Percentiles rank a stretch among this genome's conserved stretches.
phyloP scores from a whole-genome alignment of 2,113 vertebrate genomes.

The Carassius auratus region DNA sequence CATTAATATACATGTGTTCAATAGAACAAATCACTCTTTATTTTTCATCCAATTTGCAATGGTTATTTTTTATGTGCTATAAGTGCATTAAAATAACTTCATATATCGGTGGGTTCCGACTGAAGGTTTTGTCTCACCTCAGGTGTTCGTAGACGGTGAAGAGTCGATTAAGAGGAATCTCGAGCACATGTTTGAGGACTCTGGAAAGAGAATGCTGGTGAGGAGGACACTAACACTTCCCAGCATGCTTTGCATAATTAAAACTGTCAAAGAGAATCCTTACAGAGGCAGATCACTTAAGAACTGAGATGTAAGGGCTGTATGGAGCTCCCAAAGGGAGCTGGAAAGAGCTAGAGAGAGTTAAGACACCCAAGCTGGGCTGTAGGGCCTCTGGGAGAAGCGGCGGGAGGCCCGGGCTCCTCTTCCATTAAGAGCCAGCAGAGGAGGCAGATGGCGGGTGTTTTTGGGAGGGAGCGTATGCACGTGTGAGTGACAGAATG shows the following conservation, averaged over 20 bases:
- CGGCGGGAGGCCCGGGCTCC: constrained; percentile 42
- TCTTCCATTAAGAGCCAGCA: constrained; percentile 66
- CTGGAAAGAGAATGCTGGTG: constrained; percentile 87
- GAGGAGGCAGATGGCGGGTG: constrained; percentile 76
- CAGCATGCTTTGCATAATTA: constrained; percentile 14
- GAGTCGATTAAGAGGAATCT: constrained; percentile 85
- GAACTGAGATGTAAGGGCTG: neutral
- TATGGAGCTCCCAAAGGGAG: neutral
- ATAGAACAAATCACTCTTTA: constrained; percentile 4
- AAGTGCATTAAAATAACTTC: neutral
- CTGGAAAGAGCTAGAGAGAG: constrained; percentile 5
- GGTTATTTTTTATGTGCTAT: neutral
- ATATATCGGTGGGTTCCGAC: too few relatives aligned
- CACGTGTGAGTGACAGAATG: constrained; percentile 32
- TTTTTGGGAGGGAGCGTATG: constrained; percentile 53
- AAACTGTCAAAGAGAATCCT: neutral
- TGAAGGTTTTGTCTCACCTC: too few relatives aligned
- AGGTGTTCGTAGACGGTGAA: constrained; percentile 91
- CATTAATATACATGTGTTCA: neutral
- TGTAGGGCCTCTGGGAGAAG: constrained; percentile 26
- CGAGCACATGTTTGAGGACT: constrained; percentile 87
- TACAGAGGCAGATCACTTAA: neutral
- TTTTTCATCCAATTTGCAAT: neutral
- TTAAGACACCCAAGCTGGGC: constrained; percentile 29
- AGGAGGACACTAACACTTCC: constrained; percentile 55